These are phyloP conservation scores for Paralinhomoeus sp. DNA, from an alignment of 2,888 invertebrate species.

Conservation along the genomic window DNA sequence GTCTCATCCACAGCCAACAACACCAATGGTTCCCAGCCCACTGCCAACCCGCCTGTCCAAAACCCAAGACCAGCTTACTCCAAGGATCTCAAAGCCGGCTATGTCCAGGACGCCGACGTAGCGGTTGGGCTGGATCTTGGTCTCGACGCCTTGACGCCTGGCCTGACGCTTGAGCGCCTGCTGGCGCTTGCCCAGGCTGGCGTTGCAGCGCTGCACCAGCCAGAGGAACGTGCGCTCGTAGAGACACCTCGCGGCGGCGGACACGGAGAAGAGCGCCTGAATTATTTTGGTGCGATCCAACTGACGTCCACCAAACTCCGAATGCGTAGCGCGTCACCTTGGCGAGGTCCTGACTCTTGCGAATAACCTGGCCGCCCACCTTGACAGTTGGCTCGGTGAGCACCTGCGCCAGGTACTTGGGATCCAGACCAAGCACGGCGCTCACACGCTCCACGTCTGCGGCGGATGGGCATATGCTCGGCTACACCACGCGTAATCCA, in stretches of 20 bases:
- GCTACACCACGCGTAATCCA: background rate
- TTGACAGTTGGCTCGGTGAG: conserved; percentile 32
- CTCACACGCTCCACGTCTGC: conserved; percentile 16
- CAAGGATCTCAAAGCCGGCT: conserved; percentile 23
- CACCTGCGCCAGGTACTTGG: conserved; percentile 22
- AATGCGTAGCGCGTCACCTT: too few species aligned
- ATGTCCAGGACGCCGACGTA: conserved; percentile 23
- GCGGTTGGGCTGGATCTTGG: background rate
- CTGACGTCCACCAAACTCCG: too few species aligned
- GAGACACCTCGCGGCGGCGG: conserved; percentile 17
- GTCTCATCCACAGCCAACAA: background rate
- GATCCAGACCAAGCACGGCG: conserved; percentile 12
- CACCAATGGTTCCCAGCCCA: too few species aligned
- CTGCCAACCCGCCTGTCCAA: too few species aligned
- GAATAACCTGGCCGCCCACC: conserved; percentile 29
- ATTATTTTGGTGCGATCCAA: too few species aligned
- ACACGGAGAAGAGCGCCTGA: conserved; percentile 13
- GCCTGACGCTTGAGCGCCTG: background rate
- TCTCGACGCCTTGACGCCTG: background rate
- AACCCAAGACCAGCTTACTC: too few species aligned
- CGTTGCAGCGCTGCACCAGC: conserved; percentile 16
- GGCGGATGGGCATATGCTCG: background rate
- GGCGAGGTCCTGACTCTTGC: conserved; percentile 31
- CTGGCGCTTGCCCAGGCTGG: background rate
- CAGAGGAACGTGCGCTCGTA: conserved; percentile 19